Percentiles rank a stretch among this genome's conserved stretches.
phyloP scores from a whole-genome alignment of 2,888 invertebrate species.

The Cryptophagus acutangulus region DNA sequence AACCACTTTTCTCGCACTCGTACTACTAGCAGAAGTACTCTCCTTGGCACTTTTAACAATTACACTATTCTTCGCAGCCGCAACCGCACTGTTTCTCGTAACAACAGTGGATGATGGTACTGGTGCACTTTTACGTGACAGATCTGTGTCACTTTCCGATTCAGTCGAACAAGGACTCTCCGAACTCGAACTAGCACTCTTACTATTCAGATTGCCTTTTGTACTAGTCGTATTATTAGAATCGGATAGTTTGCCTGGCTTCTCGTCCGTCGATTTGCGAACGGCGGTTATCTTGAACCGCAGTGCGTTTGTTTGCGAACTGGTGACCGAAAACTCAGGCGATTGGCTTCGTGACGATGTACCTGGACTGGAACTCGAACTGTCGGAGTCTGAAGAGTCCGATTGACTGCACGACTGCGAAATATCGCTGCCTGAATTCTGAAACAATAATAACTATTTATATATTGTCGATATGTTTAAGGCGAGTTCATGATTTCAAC shows the following conservation, averaged over 20 bases:
- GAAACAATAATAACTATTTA: slow-evolving; percentile 18
- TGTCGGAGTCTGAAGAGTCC: slow-evolving; percentile 46
- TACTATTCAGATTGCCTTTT: slow-evolving; percentile 22
- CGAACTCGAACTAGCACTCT: slow-evolving; percentile 51
- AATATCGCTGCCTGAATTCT: slow-evolving; percentile 51
- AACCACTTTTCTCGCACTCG: slow-evolving; percentile 36
- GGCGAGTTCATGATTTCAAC: too few species aligned
- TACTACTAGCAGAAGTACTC: slow-evolving; percentile 32
- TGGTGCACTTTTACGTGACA: slow-evolving; percentile 14
- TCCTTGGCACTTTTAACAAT: slow-evolving; percentile 30
- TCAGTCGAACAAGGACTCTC: slow-evolving; percentile 46
- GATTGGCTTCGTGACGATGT: slow-evolving; percentile 44
- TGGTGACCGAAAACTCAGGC: slow-evolving; percentile 58
- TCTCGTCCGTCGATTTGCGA: slow-evolving; percentile 48
- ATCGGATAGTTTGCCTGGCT: slow-evolving; percentile 43
- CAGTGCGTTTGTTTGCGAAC: slow-evolving; percentile 56
- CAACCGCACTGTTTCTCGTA: slow-evolving; percentile 1
- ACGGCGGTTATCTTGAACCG: slow-evolving; percentile 60
- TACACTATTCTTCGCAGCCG: slow-evolving; percentile 1
- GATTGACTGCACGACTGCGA: slow-evolving; percentile 47
- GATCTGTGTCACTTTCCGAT: slow-evolving; percentile 50
- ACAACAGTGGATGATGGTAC: neutral
- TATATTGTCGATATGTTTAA: neutral
- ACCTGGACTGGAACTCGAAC: slow-evolving; percentile 44
- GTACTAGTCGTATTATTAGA: slow-evolving; percentile 27